phyloP scores from a whole-genome alignment of 2,888 invertebrate species.

The Mycalesis mineus region DNA sequence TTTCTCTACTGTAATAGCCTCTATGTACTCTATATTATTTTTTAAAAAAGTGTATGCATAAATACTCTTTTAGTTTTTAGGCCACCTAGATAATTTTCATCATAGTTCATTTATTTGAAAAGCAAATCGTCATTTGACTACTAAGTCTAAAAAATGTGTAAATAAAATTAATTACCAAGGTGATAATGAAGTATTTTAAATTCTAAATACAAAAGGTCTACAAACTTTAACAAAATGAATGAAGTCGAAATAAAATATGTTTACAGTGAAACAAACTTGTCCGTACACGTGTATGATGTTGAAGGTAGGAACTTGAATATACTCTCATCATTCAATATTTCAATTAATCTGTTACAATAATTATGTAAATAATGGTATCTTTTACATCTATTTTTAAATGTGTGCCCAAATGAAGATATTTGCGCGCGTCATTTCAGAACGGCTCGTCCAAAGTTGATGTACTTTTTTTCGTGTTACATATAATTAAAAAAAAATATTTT shows the following conservation, averaged over 20 bases:
- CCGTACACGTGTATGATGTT: constrained; percentile 24
- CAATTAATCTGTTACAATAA: too few relatives aligned
- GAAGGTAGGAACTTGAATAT: constrained; percentile 18
- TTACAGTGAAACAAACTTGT: constrained; percentile 11
- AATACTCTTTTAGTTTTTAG: neutral
- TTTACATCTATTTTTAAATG: too few relatives aligned
- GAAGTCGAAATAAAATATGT: constrained; percentile 13
- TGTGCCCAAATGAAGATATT: too few relatives aligned
- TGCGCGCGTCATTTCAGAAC: too few relatives aligned
- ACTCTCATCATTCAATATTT: neutral
- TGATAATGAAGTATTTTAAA: constrained; percentile 33
- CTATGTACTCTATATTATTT: too few relatives aligned
- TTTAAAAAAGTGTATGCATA: too few relatives aligned
- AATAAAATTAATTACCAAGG: constrained; percentile 50
- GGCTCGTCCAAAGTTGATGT: too few relatives aligned
- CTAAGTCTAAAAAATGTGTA: constrained; percentile 23
- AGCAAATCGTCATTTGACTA: constrained; percentile 26
- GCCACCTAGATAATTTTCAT: constrained; percentile 32
- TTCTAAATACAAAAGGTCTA: neutral
- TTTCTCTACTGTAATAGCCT: too few relatives aligned
- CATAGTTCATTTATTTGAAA: constrained; percentile 12
- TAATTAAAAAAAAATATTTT: too few relatives aligned
- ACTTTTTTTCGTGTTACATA: too few relatives aligned
- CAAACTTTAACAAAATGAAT: constrained; percentile 14
- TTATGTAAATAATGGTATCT: too few relatives aligned